Evolutionary conservation across 1,140 invertebrate species (phyloP).

Genomic region (Drosophila auraria): DNA sequence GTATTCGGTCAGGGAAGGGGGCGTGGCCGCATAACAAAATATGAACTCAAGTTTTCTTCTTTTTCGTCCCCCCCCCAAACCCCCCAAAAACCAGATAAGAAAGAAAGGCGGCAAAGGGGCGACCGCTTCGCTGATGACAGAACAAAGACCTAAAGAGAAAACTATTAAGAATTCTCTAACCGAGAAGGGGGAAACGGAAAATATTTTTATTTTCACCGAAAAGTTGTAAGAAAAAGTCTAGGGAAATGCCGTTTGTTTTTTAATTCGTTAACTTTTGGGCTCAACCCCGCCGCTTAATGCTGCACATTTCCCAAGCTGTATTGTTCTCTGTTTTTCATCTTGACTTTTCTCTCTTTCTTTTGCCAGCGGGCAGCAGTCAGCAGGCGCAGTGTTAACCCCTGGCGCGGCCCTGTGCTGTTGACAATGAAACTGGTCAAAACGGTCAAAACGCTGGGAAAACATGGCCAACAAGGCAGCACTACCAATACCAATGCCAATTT

Average conservation of each 20-base stretch:
- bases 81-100: conserved; percentile 3
- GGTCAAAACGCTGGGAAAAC: conserved; percentile 39
- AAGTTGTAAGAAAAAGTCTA: not conserved
- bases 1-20: conserved; percentile 5
- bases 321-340: not conserved
- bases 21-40: conserved; percentile 24
- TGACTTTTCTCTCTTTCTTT: not conserved
- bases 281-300: not conserved
- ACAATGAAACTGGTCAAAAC: conserved; percentile 59
- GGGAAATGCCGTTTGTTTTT: not conserved
- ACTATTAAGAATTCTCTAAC: conserved; percentile 29
- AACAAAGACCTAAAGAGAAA: conserved; percentile 19
- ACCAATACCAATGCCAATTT: conserved; percentile 2
- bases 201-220: not conserved
- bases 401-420: conserved; percentile 28
- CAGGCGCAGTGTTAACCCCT: conserved; percentile 9
- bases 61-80: not conserved
- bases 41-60: conserved; percentile 31
- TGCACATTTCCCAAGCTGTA: not conserved
- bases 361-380: not conserved
- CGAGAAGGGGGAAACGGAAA: not conserved
- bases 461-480: conserved; percentile 18
- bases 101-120: conserved; percentile 17
- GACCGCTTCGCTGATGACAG: conserved; percentile 5
- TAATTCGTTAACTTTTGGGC: not conserved